phyloP scores from a whole-genome alignment of 2,113 vertebrate species.

The Archocentrus centrarchus region DNA sequence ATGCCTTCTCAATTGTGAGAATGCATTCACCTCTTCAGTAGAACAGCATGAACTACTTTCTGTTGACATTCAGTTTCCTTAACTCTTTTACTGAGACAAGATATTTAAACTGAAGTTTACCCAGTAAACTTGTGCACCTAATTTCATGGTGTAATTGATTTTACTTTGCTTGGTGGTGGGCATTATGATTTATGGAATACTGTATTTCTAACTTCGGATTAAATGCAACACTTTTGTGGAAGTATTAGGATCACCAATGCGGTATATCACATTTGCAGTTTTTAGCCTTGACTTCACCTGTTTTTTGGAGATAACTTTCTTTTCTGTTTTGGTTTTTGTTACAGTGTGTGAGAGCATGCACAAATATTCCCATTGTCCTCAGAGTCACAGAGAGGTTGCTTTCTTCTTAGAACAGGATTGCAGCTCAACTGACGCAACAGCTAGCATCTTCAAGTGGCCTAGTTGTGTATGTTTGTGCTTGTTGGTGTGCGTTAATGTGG shows the following conservation, averaged over 20 bases:
- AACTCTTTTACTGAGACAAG: neutral
- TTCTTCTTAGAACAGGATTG: conserved; percentile 34
- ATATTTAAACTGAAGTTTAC: neutral
- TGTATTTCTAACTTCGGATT: conserved; percentile 19
- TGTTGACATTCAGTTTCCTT: neutral
- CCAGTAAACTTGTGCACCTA: neutral
- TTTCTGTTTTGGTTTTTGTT: conserved; percentile 32
- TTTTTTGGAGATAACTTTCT: conserved; percentile 22
- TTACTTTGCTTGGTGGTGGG: neutral
- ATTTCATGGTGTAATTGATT: conserved; percentile 11
- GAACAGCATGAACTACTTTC: neutral
- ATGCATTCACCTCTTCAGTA: neutral
- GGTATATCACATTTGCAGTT: conserved; percentile 10
- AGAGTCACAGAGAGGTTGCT: conserved; percentile 41
- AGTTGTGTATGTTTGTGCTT: conserved; percentile 24
- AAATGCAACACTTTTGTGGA: neutral
- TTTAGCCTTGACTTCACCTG: conserved; percentile 20
- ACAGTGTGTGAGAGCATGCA: conserved; percentile 1
- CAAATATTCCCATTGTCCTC: conserved; percentile 35
- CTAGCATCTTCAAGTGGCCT: conserved; percentile 38
- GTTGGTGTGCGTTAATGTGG: conserved; percentile 12
- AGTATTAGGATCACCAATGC: conserved; percentile 10
- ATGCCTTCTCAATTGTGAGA: neutral
- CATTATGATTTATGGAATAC: neutral
- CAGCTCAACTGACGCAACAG: conserved; percentile 46